Conservation (phyloP, 2,113 vertebrate species). For the Genyomyrus donnyi region DNA sequence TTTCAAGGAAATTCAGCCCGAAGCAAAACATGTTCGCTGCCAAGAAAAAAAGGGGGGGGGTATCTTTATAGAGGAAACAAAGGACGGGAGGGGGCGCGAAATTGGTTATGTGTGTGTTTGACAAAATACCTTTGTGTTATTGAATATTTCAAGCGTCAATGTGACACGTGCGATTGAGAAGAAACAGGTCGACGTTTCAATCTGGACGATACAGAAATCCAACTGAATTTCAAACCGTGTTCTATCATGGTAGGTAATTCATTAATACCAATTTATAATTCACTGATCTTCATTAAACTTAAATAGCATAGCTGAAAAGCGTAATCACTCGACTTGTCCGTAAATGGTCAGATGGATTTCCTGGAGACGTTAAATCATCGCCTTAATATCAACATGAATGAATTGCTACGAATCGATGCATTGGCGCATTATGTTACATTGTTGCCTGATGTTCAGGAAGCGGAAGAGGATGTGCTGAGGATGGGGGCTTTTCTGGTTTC, state of each 20-base stretch:
- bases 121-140: not conserved
- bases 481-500: not conserved
- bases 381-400: not conserved
- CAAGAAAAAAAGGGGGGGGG: not conserved
- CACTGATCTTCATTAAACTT: not conserved
- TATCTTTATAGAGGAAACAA: not conserved
- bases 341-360: not conserved
- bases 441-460: not conserved
- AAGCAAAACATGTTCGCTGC: not conserved
- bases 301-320: not conserved
- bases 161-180: not conserved
- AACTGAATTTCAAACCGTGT: not conserved
- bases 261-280: not conserved
- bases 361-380: not conserved
- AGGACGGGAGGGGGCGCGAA: not conserved
- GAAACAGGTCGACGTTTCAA: not conserved
- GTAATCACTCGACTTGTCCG: not conserved
- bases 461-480: not conserved
- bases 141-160: not conserved
- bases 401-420: not conserved
- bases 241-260: not conserved
- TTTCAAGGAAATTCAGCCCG: conserved; percentile 8
- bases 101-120: not conserved
- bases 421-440: not conserved
- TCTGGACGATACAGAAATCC: not conserved